Percentiles rank a stretch among this genome's conserved stretches.
These are phyloP conservation scores for Noctuana brunneofusca DNA, from an alignment of 2,888 invertebrate genomes.

Conservation along the genomic window DNA sequence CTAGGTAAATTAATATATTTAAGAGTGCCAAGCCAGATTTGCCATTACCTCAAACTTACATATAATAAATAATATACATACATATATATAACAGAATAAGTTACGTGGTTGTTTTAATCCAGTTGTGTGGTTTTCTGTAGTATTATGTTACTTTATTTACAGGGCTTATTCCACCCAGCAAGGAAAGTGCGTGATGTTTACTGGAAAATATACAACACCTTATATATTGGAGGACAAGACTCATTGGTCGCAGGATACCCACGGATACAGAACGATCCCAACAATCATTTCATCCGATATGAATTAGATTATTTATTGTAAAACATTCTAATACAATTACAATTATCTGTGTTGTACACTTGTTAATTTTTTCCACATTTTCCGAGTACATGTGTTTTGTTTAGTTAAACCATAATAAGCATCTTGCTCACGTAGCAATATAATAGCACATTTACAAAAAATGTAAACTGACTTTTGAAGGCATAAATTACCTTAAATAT, in stretches of 20 bases:
- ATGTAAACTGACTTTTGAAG: no score
- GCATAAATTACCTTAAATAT: no score
- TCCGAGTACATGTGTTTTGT: background rate
- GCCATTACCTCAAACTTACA: no score
- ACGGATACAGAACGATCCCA: conserved; percentile 96
- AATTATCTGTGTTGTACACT: conserved; percentile 37
- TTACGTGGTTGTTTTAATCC: background rate
- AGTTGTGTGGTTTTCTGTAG: background rate
- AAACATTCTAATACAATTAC: conserved; percentile 47
- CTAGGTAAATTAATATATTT: no score
- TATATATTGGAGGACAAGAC: conserved; percentile 99
- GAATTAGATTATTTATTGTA: conserved; percentile 96
- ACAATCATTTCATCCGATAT: conserved; percentile 95
- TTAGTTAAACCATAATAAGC: background rate
- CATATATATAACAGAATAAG: no score
- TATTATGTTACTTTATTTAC: conserved; percentile 51
- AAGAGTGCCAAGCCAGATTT: no score
- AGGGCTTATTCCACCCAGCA: conserved; percentile 99
- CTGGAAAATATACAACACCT: conserved; percentile 99
- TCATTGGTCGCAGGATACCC: conserved; percentile 98
- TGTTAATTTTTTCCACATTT: conserved; percentile 38
- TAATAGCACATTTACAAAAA: no score
- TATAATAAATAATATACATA: no score
- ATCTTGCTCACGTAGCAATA: background rate
- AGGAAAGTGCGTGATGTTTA: conserved; percentile 99